phyloP scores from a whole-genome alignment of 2,888 invertebrate genomes.

The Drosophila paracracens region DNA sequence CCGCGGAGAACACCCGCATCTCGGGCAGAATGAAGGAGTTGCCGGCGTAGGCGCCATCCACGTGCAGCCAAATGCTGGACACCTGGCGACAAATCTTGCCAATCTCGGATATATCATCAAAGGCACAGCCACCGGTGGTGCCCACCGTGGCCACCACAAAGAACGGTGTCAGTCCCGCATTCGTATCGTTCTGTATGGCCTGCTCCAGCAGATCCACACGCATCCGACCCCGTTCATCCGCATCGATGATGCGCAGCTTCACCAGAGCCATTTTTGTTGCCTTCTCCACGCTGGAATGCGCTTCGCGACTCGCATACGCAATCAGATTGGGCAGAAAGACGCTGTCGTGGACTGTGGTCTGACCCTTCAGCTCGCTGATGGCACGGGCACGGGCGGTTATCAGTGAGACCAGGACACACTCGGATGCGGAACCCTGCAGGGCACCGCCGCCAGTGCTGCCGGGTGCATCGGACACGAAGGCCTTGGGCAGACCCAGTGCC shows the following conservation, averaged over 20 bases:
- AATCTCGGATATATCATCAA: slow-evolving; percentile 92
- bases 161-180: slow-evolving; percentile 91
- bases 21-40: slow-evolving; percentile 94
- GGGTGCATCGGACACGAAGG: slow-evolving; percentile 86
- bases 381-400: slow-evolving; percentile 91
- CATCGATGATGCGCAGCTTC: slow-evolving; percentile 89
- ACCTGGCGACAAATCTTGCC: slow-evolving; percentile 88
- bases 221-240: slow-evolving; percentile 89
- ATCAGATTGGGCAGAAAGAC: slow-evolving; percentile 91
- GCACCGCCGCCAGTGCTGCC: slow-evolving; percentile 90
- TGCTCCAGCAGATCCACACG: slow-evolving; percentile 88
- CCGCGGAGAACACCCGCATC: slow-evolving; percentile 88
- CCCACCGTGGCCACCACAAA: slow-evolving; percentile 93
- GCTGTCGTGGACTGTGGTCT: slow-evolving; percentile 87
- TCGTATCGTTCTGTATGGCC: slow-evolving; percentile 90
- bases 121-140: slow-evolving; percentile 93
- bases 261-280: slow-evolving; percentile 92
- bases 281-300: slow-evolving; percentile 92
- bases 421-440: slow-evolving; percentile 93
- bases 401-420: slow-evolving; percentile 92
- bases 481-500: slow-evolving; percentile 90
- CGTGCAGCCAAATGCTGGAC: slow-evolving; percentile 92
- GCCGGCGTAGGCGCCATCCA: slow-evolving; percentile 95
- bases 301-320: slow-evolving; percentile 90
- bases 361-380: slow-evolving; percentile 88